These are phyloP conservation scores for Halotydeus destructor DNA, from an alignment of 1,140 invertebrate species.

Conservation along the genomic window DNA sequence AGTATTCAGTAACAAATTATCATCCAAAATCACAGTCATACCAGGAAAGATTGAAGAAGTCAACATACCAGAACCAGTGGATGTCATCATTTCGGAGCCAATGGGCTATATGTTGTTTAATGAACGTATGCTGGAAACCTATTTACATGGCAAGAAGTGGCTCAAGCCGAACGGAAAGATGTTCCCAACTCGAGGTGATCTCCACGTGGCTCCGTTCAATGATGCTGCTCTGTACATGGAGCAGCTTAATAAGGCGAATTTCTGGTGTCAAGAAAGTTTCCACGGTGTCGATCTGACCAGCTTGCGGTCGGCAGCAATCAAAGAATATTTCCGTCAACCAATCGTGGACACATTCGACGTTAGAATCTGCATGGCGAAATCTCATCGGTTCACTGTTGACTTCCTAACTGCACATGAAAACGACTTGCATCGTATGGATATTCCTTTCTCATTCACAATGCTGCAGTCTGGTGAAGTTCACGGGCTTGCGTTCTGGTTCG, in stretches of 20 bases:
- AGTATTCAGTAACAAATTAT: slow-evolving; percentile 69
- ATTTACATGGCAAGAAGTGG: slow-evolving; percentile 96
- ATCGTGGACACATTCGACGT: slow-evolving; percentile 99
- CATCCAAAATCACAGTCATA: slow-evolving; percentile 68
- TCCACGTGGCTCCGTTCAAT: slow-evolving; percentile 94
- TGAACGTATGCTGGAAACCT: slow-evolving; percentile 97
- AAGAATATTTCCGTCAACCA: slow-evolving; percentile 95
- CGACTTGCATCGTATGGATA: slow-evolving; percentile 84
- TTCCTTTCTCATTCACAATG: slow-evolving; percentile 81
- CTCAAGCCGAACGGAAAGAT: slow-evolving; percentile 66
- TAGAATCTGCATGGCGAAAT: slow-evolving; percentile 87
- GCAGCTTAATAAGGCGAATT: slow-evolving; percentile 94
- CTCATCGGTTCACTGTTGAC: slow-evolving; percentile 80
- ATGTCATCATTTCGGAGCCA: slow-evolving; percentile 94
- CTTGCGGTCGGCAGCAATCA: slow-evolving; percentile 70
- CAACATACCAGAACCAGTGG: slow-evolving; percentile 75
- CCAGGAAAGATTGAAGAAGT: slow-evolving; percentile 98
- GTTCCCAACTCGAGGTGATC: slow-evolving; percentile 87
- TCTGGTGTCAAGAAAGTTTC: slow-evolving; percentile 96
- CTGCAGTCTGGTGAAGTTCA: slow-evolving; percentile 84
- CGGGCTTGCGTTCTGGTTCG: slow-evolving; percentile 98
- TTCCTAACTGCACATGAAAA: slow-evolving; percentile 79
- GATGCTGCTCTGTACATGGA: slow-evolving; percentile 96
- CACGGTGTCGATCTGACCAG: slow-evolving; percentile 88
- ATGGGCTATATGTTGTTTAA: slow-evolving; percentile 99